phyloP scores from a whole-genome alignment of 2,113 vertebrate species.

The Vanacampus margaritifer region DNA sequence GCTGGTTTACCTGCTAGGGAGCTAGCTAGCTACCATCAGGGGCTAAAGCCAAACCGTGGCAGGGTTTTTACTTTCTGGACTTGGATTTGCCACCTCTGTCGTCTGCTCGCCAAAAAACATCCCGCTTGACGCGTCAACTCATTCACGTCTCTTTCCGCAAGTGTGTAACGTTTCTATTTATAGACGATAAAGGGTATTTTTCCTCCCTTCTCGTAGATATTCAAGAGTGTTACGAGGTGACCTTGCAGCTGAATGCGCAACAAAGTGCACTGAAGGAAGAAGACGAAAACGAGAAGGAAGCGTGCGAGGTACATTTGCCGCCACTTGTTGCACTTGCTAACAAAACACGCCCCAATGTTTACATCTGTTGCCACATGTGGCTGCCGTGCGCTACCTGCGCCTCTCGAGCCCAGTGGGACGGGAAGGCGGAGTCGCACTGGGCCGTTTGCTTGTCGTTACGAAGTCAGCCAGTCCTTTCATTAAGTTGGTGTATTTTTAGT shows the following conservation, averaged over 20 bases:
- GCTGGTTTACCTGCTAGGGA: too few species aligned
- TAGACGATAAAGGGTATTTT: neutral
- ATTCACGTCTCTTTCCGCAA: too few species aligned
- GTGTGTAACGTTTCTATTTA: neutral
- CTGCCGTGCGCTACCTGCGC: constrained; percentile 28
- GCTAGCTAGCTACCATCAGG: too few species aligned
- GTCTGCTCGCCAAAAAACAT: too few species aligned
- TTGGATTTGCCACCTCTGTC: too few species aligned
- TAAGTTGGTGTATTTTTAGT: constrained; percentile 47
- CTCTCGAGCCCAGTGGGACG: constrained; percentile 25
- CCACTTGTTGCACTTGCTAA: constrained; percentile 31
- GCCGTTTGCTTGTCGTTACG: constrained; percentile 45
- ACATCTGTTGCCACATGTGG: constrained; percentile 16
- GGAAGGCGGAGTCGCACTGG: constrained; percentile 40
- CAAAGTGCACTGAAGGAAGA: constrained; percentile 60
- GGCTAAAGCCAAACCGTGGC: too few species aligned
- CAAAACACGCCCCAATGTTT: constrained; percentile 37
- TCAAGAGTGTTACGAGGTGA: constrained; percentile 79
- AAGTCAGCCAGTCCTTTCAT: constrained; percentile 48
- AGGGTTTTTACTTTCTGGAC: too few species aligned
- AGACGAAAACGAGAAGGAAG: constrained; percentile 52
- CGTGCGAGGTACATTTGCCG: constrained; percentile 64
- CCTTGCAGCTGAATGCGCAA: constrained; percentile 69
- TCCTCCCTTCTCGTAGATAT: constrained; percentile 67
- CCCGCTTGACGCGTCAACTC: too few species aligned